Base-by-base conservation (phyloP, 2,113 vertebrate genomes). In the Lates calcarifer region DNA sequence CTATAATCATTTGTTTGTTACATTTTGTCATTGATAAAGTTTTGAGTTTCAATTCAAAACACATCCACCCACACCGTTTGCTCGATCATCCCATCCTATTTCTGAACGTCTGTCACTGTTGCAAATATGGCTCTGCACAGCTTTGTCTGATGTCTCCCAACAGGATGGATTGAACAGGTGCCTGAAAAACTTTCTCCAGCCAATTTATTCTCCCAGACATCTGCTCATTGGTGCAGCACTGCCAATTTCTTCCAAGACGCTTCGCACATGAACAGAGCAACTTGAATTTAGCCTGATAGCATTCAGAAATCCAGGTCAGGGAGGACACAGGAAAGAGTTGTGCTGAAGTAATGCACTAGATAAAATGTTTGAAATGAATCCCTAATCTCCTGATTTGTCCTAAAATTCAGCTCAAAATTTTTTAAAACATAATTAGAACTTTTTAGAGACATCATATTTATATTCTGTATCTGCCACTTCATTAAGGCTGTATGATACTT, bases 121-220 rank as follows among this genome's bases (percentile, higher is more conserved):
- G 62, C 76, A 53, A 72, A 68, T 79, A 79, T 58, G 64, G 43
- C 66, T 60, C 37, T 20, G 45, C 82, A n/a, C 72, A 55, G 43
- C 24, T 55, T 80, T 28, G 85, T 89, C 77, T 90, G 90, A 90
- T 79, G 80, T 85, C 74, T 83, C 66, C 75, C 45, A 75, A 73
- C 65, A 81, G 81, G 83, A 69, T 11, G 63, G 79, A 89, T 73
- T 84, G 90, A 91, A 85, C 88, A 90, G 86, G 88, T 91, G 88
- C 73, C 89, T 68, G 73, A 79, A 81, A 91, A 91, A 90, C 77
- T 73, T 87, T 55, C 65, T 72, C 20, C 18, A 57, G 85, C 86
- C 92, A 92, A 90, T 90, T 91, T 92, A 83, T 82, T 82, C 88
- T 90, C 83, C 62, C 86, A 83, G 88, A 91, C 89, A 92, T 90